These are phyloP conservation scores for Catocala fraxini DNA, from an alignment of 2,888 invertebrate species.

Conservation along the genomic window DNA sequence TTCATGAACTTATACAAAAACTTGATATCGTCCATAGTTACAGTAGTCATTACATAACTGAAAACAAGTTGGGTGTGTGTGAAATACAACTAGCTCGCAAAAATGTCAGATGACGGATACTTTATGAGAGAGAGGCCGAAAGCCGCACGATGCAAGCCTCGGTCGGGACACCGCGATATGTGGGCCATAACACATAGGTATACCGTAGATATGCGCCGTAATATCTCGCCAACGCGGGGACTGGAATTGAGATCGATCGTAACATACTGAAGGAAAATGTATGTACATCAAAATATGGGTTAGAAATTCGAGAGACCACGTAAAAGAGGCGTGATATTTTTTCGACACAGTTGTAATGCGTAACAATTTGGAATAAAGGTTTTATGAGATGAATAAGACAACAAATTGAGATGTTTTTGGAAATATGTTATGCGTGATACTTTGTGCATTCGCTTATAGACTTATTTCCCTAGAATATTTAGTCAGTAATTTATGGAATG, in stretches of 20 bases:
- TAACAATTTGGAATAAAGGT: too few relatives aligned
- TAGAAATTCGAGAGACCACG: too few relatives aligned
- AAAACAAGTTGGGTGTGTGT: constrained; percentile 1
- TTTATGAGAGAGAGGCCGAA: constrained; percentile 9
- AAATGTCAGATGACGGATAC: constrained; percentile 8
- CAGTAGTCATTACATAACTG: constrained; percentile 6
- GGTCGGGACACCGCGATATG: constrained; percentile 13
- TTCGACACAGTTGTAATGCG: too few relatives aligned
- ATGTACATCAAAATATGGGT: not conserved
- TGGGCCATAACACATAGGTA: constrained; percentile 13
- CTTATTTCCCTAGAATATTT: too few relatives aligned
- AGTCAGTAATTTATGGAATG: too few relatives aligned
- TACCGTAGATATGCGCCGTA: constrained; percentile 1
- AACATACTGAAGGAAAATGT: not conserved
- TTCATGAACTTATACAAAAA: too few relatives aligned
- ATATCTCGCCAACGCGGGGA: constrained; percentile 14
- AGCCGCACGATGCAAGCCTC: constrained; percentile 5
- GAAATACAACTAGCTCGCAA: constrained; percentile 2
- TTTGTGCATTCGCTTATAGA: too few relatives aligned
- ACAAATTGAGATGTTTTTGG: too few relatives aligned
- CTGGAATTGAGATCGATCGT: constrained; percentile 16
- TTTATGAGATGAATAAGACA: too few relatives aligned
- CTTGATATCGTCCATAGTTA: not conserved
- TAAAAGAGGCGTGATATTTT: too few relatives aligned
- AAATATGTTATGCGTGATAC: too few relatives aligned